phyloP scores from a whole-genome alignment of 2,113 vertebrate genomes.

The Actenoides lindsayi region DNA sequence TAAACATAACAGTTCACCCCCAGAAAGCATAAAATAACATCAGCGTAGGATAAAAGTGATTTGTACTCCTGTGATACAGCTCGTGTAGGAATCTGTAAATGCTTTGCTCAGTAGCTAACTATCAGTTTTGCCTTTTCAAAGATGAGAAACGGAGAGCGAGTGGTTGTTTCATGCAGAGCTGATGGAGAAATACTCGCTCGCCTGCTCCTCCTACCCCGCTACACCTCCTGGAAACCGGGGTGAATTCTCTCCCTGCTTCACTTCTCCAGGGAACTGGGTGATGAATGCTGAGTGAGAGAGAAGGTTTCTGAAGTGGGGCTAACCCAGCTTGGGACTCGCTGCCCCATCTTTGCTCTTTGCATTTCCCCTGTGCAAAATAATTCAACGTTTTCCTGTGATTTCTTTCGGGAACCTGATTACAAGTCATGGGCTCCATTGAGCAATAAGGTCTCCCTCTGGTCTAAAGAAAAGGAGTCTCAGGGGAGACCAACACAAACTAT shows the following conservation, averaged over 20 bases:
- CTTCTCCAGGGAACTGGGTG: not conserved
- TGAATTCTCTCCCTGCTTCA: not conserved
- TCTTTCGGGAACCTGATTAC: constrained; percentile 23
- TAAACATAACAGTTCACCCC: constrained; percentile 35
- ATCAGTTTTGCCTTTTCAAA: not conserved
- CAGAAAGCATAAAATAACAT: constrained; percentile 43
- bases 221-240: not conserved
- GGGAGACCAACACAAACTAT: no score
- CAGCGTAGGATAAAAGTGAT: not conserved
- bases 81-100: not conserved
- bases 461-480: no score
- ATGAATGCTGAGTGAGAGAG: not conserved
- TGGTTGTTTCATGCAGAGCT: not conserved
- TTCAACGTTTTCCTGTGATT: not conserved
- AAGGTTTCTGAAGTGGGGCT: constrained; percentile 12
- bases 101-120: not conserved
- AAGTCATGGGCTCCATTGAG: not conserved
- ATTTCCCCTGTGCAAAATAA: constrained; percentile 34
- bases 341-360: not conserved
- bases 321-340: not conserved
- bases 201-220: not conserved
- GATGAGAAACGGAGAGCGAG: not conserved
- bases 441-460: no score
- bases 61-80: not conserved
- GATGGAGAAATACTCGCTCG: not conserved